phyloP scores from a whole-genome alignment of 2,888 invertebrate genomes.

The Agrypnus murinus region DNA sequence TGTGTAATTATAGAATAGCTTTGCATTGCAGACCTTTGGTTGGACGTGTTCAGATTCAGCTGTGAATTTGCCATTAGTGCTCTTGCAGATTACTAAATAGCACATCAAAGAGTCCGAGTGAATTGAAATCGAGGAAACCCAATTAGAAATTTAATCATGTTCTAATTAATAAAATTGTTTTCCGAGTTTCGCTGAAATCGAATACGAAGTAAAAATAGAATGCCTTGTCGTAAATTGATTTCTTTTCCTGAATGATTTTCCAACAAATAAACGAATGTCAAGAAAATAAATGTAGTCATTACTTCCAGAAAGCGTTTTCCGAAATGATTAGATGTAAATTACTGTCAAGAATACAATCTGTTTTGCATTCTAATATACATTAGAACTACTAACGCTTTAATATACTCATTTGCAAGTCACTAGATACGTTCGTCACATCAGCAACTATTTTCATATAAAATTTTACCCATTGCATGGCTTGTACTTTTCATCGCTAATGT shows the following conservation, averaged over 20 bases:
- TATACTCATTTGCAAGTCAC: no score
- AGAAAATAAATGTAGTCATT: slow-evolving; percentile 24
- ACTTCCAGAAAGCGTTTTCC: not conserved
- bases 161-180: slow-evolving; percentile 22
- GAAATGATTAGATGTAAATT: slow-evolving; percentile 10
- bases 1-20: slow-evolving; percentile 14
- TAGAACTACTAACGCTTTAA: no score
- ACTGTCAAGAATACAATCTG: no score
- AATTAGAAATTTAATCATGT: slow-evolving; percentile 20
- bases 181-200: slow-evolving; percentile 12
- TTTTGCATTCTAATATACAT: no score
- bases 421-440: no score
- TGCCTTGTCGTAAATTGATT: slow-evolving; percentile 9
- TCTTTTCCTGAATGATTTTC: slow-evolving; percentile 14
- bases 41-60: slow-evolving; percentile 3
- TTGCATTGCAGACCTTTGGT: slow-evolving; percentile 16
- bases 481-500: no score
- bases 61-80: slow-evolving; percentile 12
- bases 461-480: no score
- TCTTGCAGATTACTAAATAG: slow-evolving; percentile 14
- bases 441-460: no score
- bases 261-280: slow-evolving; percentile 18
- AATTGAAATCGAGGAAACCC: slow-evolving; percentile 21
- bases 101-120: slow-evolving; percentile 14
- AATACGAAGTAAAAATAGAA: slow-evolving; percentile 15